These are phyloP conservation scores for Larimichthys polyactis DNA, from an alignment of 2,113 vertebrate genomes.

Conservation along the genomic window DNA sequence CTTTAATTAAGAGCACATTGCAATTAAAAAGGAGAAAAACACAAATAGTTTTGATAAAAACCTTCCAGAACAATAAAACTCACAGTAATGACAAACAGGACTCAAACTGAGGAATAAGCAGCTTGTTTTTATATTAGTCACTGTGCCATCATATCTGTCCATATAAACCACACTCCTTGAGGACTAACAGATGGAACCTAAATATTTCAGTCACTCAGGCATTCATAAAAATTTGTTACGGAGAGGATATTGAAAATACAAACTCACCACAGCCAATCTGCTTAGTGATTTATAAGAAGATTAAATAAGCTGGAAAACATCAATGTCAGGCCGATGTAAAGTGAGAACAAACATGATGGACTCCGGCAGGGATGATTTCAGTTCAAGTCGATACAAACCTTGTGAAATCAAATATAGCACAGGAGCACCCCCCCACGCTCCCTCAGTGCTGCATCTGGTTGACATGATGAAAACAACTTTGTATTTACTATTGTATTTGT, in stretches of 20 bases:
- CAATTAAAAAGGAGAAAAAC: neutral
- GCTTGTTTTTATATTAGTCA: slow-evolving; percentile 8
- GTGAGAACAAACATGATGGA: slow-evolving; percentile 1
- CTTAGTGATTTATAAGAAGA: neutral
- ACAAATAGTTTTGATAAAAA: neutral
- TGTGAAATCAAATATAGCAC: neutral
- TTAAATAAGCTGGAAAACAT: slow-evolving; percentile 22
- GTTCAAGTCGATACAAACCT: slow-evolving; percentile 19
- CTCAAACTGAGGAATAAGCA: slow-evolving; percentile 2
- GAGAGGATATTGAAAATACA: neutral
- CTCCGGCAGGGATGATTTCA: neutral
- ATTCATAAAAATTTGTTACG: slow-evolving; percentile 8
- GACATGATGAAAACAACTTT: neutral
- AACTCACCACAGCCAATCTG: slow-evolving; percentile 3
- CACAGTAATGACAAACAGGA: neutral
- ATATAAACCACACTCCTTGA: slow-evolving; percentile 16
- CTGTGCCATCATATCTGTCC: neutral
- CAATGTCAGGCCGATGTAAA: slow-evolving; percentile 5
- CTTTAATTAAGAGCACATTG: neutral
- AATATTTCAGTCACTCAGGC: neutral
- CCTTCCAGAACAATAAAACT: neutral
- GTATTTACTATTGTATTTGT: too few relatives aligned
- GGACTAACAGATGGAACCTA: slow-evolving; percentile 34
- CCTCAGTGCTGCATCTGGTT: slow-evolving; percentile 10
- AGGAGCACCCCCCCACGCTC: neutral